Percentiles rank a stretch among this genome's conserved stretches.
Conservation (phyloP, 2,888 invertebrate genomes). For the Drosophila multiciliata region DNA sequence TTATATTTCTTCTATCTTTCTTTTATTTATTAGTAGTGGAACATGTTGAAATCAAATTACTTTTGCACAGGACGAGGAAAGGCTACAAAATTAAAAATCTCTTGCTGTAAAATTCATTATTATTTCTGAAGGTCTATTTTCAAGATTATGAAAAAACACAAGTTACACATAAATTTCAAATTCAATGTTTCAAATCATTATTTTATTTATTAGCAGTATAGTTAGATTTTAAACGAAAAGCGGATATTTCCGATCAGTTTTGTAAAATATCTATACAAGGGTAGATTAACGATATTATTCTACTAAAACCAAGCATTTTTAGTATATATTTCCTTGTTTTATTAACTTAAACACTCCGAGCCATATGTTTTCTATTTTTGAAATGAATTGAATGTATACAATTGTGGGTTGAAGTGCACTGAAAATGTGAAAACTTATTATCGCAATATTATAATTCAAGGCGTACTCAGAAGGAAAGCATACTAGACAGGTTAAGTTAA, state of each 20-base stretch:
- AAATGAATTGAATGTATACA: not conserved
- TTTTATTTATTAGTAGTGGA: not conserved
- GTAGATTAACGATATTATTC: not conserved
- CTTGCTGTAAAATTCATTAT: not conserved
- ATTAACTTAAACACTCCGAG: not conserved
- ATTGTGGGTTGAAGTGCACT: not conserved
- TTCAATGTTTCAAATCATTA: not conserved
- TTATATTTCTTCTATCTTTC: not conserved
- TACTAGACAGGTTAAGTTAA: constrained; percentile 23
- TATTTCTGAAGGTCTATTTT: not conserved
- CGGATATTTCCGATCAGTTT: not conserved
- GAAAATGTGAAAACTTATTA: not conserved
- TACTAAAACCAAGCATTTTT: not conserved
- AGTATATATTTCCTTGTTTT: not conserved
- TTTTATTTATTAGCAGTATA: not conserved
- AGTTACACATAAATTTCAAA: not conserved
- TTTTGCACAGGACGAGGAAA: not conserved
- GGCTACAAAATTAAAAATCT: not conserved
- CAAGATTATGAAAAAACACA: not conserved
- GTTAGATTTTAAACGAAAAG: not conserved
- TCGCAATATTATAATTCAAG: not conserved
- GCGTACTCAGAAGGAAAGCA: not conserved
- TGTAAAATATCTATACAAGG: not conserved
- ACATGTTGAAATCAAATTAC: constrained; percentile 15
- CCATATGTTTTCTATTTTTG: not conserved